Evolutionary conservation across 2,113 vertebrate genomes (phyloP).

Genomic region (Tauraco erythrolophus): DNA sequence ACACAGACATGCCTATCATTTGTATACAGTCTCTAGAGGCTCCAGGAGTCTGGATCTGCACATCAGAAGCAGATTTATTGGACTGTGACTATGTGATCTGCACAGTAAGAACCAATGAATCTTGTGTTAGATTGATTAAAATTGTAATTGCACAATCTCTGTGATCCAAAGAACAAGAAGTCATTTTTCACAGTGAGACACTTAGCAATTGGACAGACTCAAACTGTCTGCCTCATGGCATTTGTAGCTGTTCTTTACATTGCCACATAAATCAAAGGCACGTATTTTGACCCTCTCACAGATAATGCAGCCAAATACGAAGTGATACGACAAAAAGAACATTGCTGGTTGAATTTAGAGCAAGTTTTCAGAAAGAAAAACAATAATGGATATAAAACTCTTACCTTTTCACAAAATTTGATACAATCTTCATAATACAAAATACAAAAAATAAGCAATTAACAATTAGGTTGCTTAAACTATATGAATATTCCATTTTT

Average conservation of each 20-base stretch:
- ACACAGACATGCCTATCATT: neutral
- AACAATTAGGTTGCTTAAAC: neutral
- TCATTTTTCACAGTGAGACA: constrained; percentile 67
- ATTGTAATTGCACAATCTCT: constrained; percentile 59
- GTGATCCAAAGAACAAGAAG: constrained; percentile 53
- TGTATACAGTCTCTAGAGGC: neutral
- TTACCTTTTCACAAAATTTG: neutral
- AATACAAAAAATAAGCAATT: neutral
- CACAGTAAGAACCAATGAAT: constrained; percentile 43
- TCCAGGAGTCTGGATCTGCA: constrained; percentile 8
- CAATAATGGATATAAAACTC: neutral
- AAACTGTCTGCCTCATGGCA: constrained; percentile 43
- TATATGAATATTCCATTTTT: neutral
- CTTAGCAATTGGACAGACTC: constrained; percentile 48
- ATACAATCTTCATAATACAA: neutral
- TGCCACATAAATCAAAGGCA: constrained; percentile 66
- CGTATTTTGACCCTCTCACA: neutral
- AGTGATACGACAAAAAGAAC: neutral
- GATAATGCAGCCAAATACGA: constrained; percentile 28
- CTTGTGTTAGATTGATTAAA: constrained; percentile 61
- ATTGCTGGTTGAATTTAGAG: neutral
- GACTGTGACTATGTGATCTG: constrained; percentile 37
- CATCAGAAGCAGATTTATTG: constrained; percentile 54
- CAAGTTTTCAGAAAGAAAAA: neutral
- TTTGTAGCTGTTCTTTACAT: constrained; percentile 40